Evolutionary conservation across 2,113 vertebrate genomes (phyloP).

Genomic region (Plectropomus leopardus): DNA sequence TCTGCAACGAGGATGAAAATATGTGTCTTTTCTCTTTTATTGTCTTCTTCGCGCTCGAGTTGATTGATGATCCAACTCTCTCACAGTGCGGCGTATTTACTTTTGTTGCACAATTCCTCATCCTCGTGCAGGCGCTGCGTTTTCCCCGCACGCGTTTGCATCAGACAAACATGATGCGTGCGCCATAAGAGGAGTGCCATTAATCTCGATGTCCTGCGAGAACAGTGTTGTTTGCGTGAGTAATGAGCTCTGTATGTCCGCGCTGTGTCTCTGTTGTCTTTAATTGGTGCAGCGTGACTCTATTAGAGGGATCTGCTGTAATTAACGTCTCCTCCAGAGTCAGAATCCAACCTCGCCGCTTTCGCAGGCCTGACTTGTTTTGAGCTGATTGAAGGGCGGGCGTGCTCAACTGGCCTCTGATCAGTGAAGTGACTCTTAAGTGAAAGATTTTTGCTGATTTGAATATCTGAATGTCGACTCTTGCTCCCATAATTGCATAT

Average conservation of each 20-base stretch:
- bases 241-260: slow-evolving; percentile 71
- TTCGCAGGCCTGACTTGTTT: slow-evolving; percentile 23
- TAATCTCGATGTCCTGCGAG: slow-evolving; percentile 69
- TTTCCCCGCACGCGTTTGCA: slow-evolving; percentile 19
- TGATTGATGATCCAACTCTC: slow-evolving; percentile 2
- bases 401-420: slow-evolving; percentile 19
- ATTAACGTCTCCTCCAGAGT: slow-evolving; percentile 63
- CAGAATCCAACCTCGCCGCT: slow-evolving; percentile 17
- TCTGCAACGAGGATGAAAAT: slow-evolving; percentile 16
- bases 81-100: not conserved
- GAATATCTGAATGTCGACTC: not conserved
- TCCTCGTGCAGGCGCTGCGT: not conserved
- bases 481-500: not conserved
- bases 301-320: slow-evolving; percentile 70
- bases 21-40: slow-evolving; percentile 33
- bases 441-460: slow-evolving; percentile 8
- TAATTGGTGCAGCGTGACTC: slow-evolving; percentile 76
- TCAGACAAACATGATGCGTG: slow-evolving; percentile 34
- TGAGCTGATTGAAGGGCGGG: not conserved
- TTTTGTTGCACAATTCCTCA: not conserved
- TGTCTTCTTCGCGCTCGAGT: not conserved
- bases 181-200: slow-evolving; percentile 60
- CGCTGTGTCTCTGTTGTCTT: slow-evolving; percentile 66
- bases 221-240: slow-evolving; percentile 70
- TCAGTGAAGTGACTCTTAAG: slow-evolving; percentile 13